Percentiles rank a stretch among this genome's conserved stretches.
phyloP scores from a whole-genome alignment of 2,113 vertebrate species.

The Crotophaga sulcirostris region DNA sequence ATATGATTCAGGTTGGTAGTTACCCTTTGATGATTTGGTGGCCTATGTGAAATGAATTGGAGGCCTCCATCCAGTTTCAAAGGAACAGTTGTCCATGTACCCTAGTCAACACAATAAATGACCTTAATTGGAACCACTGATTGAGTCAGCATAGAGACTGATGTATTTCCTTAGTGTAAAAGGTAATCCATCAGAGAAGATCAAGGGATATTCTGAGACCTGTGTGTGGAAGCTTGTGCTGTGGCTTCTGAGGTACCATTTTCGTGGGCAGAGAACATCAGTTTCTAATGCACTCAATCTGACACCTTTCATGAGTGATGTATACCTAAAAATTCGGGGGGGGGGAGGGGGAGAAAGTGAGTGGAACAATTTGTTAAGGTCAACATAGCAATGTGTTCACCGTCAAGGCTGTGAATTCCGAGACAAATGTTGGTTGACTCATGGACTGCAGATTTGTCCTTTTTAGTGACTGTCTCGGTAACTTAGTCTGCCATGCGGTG shows the following conservation, averaged over 20 bases:
- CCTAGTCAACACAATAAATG: constrained; percentile 25
- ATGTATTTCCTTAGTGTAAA: constrained; percentile 43
- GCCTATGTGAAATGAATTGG: constrained; percentile 13
- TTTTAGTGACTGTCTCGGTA: neutral
- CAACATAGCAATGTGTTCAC: constrained; percentile 20
- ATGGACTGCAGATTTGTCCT: neutral
- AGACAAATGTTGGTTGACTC: neutral
- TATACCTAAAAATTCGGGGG: constrained; percentile 27
- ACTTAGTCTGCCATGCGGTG: neutral
- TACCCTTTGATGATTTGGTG: neutral
- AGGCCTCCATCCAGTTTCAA: constrained; percentile 63
- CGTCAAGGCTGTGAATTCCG: neutral
- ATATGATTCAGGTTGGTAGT: neutral
- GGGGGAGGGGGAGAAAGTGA: neutral
- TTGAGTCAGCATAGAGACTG: constrained; percentile 42
- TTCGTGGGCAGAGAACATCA: constrained; percentile 47
- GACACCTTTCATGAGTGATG: constrained; percentile 55
- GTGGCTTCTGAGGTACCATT: neutral
- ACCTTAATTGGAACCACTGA: constrained; percentile 17
- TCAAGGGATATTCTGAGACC: neutral
- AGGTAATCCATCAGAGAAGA: neutral
- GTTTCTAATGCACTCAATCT: constrained; percentile 59
- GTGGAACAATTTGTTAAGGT: constrained; percentile 1
- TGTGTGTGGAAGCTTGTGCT: neutral
- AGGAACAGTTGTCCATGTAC: constrained; percentile 18